Base-by-base conservation (phyloP, 2,113 vertebrate genomes). In the Zapornia atra region DNA sequence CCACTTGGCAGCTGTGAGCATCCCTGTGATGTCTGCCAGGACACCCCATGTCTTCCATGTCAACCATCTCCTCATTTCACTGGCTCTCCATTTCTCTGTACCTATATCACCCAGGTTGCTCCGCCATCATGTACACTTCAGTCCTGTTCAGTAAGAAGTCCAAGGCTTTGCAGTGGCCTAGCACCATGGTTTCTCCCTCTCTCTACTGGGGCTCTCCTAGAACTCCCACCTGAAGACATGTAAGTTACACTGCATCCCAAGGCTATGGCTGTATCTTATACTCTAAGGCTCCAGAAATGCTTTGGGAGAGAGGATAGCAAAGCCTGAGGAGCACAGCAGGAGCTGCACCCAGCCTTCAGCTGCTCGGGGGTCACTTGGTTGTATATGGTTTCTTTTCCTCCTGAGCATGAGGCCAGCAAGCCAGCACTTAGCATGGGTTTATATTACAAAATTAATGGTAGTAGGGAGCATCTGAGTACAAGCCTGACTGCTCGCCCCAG, bases 301-400 rank as follows among this genome's bases (percentile, higher is more conserved):
- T 82, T 66, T 86, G 77, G 50, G 33, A 56, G 38, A 70, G 56
- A 82, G 46, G 16, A 44, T 2, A 70, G 60, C 64, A 86, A 59
- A 83, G 46, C 5, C 65, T 82, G 53, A 25, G 21, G 20, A 75
- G 17, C 19, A 60, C 17, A 26, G 20, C 2, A 2, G 51, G 33
- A 81, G 51, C 54, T 59, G 15, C 36, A 34, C 42, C 16, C 0
- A 1, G n/a, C 10, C 36, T 78, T 40, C 64, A 84, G 48, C 60
- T 75, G n/a, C 90, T 89, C 56, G 31, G 76, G 50, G 68, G 6
- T 71, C 69, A 24, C 42, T 21, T 54, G 2, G 2, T 8, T 50
- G 59, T 10, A 3, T 15, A 3, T 0, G 0, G 16, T 64, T 87
- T 64, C 20, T 80, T 76, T 61, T 70, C 40, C 17, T 70, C 12